Conservation (phyloP, 2,797 vertebrate genomes). For the Dicrostonyx torquatus region DNA sequence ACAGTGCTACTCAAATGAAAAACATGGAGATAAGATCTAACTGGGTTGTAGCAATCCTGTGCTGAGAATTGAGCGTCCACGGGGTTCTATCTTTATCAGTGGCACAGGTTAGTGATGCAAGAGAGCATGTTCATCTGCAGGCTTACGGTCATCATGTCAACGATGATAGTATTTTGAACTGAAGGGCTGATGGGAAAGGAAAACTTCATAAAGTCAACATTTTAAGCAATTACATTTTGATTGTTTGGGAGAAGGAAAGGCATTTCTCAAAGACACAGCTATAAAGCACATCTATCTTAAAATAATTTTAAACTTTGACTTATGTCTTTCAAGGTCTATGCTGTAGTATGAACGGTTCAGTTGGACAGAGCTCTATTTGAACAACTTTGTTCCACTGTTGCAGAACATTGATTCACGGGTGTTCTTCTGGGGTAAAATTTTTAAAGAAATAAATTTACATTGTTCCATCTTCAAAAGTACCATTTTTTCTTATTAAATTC, state of each 20-base stretch:
- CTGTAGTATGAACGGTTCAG: conserved; percentile 79
- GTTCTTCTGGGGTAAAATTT: not conserved
- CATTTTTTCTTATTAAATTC: not conserved
- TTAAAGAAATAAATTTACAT: conserved; percentile 47
- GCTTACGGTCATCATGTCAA: conserved; percentile 94
- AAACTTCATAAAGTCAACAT: accelerated
- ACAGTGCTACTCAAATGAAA: conserved; percentile 22
- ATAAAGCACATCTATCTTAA: not conserved
- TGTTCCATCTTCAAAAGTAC: not conserved
- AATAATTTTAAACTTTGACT: conserved; percentile 39
- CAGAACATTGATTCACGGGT: not conserved
- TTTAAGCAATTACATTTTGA: conserved; percentile 16
- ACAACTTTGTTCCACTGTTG: conserved; percentile 75
- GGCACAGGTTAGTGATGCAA: conserved; percentile 84
- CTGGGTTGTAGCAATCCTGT: conserved; percentile 45
- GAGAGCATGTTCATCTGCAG: conserved; percentile 93
- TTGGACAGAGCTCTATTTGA: conserved; percentile 81
- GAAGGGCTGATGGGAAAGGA: not conserved
- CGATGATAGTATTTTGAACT: not conserved
- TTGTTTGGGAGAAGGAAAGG: not conserved
- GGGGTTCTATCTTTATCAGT: conserved; percentile 73
- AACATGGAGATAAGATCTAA: not conserved
- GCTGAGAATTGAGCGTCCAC: not conserved
- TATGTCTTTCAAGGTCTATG: conserved; percentile 64
- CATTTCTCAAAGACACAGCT: not conserved